Evolutionary conservation across 2,797 vertebrate species (phyloP).

Genomic region (Tangara arthus): DNA sequence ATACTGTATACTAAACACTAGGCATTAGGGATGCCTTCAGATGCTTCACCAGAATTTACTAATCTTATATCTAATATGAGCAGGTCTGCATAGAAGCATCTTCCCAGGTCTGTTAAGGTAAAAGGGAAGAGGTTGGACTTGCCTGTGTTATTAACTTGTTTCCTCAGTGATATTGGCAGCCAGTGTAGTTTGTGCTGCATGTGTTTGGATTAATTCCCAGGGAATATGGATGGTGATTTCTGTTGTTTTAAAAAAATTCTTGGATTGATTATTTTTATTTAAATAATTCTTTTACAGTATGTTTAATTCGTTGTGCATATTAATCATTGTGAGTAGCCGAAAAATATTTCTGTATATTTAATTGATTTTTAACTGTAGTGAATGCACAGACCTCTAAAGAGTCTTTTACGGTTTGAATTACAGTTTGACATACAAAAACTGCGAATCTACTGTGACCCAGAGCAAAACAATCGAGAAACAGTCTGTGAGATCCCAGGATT

Average conservation of each 20-base stretch:
- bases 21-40: background rate
- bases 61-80: background rate
- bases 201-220: background rate
- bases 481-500: conserved; percentile 95
- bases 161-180: background rate
- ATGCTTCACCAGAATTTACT: background rate
- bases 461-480: conserved; percentile 92
- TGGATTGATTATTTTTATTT: background rate
- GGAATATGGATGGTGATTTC: background rate
- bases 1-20: background rate
- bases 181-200: background rate
- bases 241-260: background rate
- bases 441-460: conserved; percentile 96
- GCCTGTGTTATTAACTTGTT: background rate
- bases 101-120: background rate
- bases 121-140: background rate
- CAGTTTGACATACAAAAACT: conserved; percentile 97
- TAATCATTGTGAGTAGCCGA: background rate
- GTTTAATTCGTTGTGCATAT: background rate
- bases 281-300: background rate
- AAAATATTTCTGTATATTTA: background rate
- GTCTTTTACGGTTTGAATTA: conserved; percentile 32
- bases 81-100: background rate
- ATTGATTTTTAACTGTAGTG: background rate
- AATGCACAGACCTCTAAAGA: background rate